These are phyloP conservation scores for Gymnodraco acuticeps DNA, from an alignment of 2,797 vertebrate species.

Conservation along the genomic window DNA sequence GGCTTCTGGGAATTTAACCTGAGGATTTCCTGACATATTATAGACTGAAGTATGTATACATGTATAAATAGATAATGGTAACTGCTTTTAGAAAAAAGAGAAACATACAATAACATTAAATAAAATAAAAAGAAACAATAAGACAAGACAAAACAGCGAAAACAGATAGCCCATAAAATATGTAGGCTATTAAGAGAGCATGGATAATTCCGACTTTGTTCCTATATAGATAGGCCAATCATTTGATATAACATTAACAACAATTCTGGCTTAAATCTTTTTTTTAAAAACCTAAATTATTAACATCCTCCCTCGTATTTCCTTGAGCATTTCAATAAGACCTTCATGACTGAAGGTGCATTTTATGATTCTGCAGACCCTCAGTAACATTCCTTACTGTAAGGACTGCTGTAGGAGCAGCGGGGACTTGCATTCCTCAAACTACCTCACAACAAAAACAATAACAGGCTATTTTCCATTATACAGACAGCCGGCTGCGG, in stretches of 20 bases:
- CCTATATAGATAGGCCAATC: too few relatives aligned
- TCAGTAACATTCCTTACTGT: constrained; percentile 17
- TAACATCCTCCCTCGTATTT: not conserved
- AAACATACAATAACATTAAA: too few relatives aligned
- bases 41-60: not conserved
- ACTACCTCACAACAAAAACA: constrained; percentile 33
- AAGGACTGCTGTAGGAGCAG: constrained; percentile 15
- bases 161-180: too few relatives aligned
- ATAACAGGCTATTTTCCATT: constrained; percentile 67
- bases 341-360: not conserved
- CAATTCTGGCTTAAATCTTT: too few relatives aligned
- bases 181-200: too few relatives aligned
- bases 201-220: too few relatives aligned
- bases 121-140: too few relatives aligned
- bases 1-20: not conserved
- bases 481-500: constrained; percentile 72
- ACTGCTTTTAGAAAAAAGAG: too few relatives aligned
- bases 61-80: not conserved
- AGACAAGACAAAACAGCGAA: too few relatives aligned
- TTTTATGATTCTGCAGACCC: not conserved
- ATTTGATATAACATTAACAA: too few relatives aligned
- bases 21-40: not conserved
- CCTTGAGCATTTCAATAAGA: not conserved
- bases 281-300: not conserved
- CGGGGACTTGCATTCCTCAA: constrained; percentile 30